Percentiles rank a stretch among this genome's conserved stretches.
phyloP scores from a whole-genome alignment of 2,797 vertebrate species.

The Amphiprion clarkii region DNA sequence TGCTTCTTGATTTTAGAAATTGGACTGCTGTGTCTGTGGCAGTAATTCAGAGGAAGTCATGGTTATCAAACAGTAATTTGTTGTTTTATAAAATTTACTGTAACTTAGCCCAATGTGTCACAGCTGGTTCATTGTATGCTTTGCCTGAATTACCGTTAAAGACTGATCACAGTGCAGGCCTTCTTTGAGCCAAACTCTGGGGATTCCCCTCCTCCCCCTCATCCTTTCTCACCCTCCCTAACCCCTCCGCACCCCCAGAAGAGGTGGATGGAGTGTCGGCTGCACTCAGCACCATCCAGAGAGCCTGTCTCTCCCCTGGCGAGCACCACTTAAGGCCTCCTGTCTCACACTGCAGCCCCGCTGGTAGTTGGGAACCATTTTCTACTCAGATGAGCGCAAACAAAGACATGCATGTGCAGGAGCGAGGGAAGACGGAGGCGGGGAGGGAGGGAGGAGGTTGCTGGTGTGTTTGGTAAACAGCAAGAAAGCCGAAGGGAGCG shows the following conservation, averaged over 20 bases:
- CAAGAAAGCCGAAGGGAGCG: conserved; percentile 63
- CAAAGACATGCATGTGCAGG: conserved; percentile 79
- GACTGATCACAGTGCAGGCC: conserved; percentile 25
- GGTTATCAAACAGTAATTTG: background rate
- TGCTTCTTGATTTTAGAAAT: no score
- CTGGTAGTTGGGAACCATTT: conserved; percentile 72
- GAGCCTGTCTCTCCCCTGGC: conserved; percentile 20
- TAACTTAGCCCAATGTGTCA: conserved; percentile 5
- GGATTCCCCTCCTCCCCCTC: conserved; percentile 48
- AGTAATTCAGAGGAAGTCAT: background rate
- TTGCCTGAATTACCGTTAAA: background rate
- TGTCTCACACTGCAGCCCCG: conserved; percentile 66
- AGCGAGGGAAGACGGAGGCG: conserved; percentile 36
- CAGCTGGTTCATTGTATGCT: conserved; percentile 13
- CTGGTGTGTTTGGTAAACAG: conserved; percentile 85
- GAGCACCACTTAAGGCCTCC: conserved; percentile 69
- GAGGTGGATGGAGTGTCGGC: conserved; percentile 24
- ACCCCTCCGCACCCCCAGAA: conserved; percentile 26
- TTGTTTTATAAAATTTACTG: background rate
- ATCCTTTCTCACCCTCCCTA: conserved; percentile 25
- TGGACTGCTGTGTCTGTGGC: background rate
- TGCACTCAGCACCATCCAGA: conserved; percentile 39
- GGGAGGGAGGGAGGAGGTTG: conserved; percentile 36
- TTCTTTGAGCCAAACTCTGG: conserved; percentile 38
- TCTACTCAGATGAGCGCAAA: conserved; percentile 82